phyloP scores from a whole-genome alignment of 2,113 vertebrate genomes.

The Oncorhynchus gorbuscha region DNA sequence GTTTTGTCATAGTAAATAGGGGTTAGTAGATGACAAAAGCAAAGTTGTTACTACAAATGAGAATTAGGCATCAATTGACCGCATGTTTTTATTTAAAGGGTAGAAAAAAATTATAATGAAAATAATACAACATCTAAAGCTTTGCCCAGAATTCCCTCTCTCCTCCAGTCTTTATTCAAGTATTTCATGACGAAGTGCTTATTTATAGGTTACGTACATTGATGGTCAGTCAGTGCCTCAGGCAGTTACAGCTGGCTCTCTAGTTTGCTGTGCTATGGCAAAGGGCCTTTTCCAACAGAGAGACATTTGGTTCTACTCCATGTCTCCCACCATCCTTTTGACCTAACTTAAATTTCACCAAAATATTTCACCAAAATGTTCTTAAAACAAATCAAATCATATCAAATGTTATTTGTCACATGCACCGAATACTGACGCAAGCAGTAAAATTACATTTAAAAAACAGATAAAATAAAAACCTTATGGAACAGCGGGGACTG shows the following conservation, averaged over 20 bases:
- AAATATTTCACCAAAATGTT: slow-evolving; percentile 2
- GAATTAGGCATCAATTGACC: background rate
- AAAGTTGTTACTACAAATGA: too few species aligned
- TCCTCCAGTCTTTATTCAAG: slow-evolving; percentile 2
- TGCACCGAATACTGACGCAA: too few species aligned
- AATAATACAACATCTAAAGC: background rate
- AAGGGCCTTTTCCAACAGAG: slow-evolving; percentile 27
- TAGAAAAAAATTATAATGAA: background rate
- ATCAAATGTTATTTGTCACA: too few species aligned
- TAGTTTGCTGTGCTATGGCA: slow-evolving; percentile 40
- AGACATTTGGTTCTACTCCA: slow-evolving; percentile 14
- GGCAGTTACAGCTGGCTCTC: slow-evolving; percentile 3
- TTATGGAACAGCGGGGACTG: too few species aligned
- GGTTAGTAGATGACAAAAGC: background rate
- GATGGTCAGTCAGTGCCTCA: slow-evolving; percentile 17
- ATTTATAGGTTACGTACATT: slow-evolving; percentile 16
- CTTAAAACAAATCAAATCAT: too few species aligned
- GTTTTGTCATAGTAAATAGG: slow-evolving; percentile 17
- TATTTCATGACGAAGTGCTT: slow-evolving; percentile 22
- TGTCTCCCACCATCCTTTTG: background rate
- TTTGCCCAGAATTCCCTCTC: background rate
- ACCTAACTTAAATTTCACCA: background rate
- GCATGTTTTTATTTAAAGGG: too few species aligned
- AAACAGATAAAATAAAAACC: too few species aligned
- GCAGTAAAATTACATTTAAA: too few species aligned